These are phyloP conservation scores for Chaetoderma sp. DNA, from an alignment of 2,888 invertebrate genomes.

Conservation along the genomic window DNA sequence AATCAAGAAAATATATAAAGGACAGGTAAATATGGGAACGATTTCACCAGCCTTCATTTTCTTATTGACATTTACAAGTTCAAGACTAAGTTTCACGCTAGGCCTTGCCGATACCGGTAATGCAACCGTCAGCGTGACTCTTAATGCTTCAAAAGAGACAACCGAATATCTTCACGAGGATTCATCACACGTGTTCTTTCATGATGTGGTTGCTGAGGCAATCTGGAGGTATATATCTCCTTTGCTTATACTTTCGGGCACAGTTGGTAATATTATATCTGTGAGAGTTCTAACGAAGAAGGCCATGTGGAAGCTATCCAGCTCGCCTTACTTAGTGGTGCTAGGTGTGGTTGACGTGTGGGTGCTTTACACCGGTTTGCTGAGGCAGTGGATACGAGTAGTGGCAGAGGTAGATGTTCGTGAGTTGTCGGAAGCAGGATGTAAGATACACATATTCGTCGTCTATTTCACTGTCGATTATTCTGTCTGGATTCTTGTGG, in stretches of 20 bases:
- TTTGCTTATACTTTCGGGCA: slow-evolving; percentile 51
- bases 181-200: too few relatives aligned
- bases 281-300: slow-evolving; percentile 46
- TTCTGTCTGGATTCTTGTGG: slow-evolving; percentile 58
- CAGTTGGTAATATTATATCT: slow-evolving; percentile 50
- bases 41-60: too few relatives aligned
- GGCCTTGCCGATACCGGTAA: too few relatives aligned
- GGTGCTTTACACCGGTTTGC: slow-evolving; percentile 51
- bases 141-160: too few relatives aligned
- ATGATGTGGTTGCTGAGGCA: slow-evolving; percentile 6
- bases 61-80: too few relatives aligned
- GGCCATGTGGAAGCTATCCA: slow-evolving; percentile 43
- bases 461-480: slow-evolving; percentile 51
- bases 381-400: slow-evolving; percentile 45
- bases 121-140: too few relatives aligned
- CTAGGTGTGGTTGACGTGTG: slow-evolving; percentile 47
- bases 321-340: slow-evolving; percentile 49
- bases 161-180: too few relatives aligned
- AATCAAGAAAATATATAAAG: too few relatives aligned
- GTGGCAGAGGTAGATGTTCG: slow-evolving; percentile 44
- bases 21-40: too few relatives aligned
- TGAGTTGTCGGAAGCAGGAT: slow-evolving; percentile 27
- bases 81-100: too few relatives aligned
- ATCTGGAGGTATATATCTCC: slow-evolving; percentile 49
- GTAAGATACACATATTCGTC: slow-evolving; percentile 49